These are phyloP conservation scores for Acleris sparsana DNA, from an alignment of 2,888 invertebrate genomes.

Conservation along the genomic window DNA sequence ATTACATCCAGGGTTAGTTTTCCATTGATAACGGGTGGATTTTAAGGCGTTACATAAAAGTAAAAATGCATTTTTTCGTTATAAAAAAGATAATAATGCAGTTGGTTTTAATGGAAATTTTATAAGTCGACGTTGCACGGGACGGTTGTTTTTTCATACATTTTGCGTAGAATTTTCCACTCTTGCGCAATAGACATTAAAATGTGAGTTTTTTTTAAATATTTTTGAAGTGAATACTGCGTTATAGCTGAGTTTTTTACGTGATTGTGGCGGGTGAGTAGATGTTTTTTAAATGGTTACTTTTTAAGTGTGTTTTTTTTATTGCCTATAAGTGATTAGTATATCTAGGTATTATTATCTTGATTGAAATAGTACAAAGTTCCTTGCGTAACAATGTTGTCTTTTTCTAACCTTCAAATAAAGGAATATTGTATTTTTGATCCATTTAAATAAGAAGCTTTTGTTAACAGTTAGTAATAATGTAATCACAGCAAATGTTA, in stretches of 20 bases:
- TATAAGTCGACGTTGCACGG: slow-evolving; percentile 67
- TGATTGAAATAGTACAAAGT: background rate
- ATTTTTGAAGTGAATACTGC: background rate
- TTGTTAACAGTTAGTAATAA: too few relatives aligned
- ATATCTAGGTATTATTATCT: slow-evolving; percentile 1
- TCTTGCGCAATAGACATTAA: slow-evolving; percentile 55
- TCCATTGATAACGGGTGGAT: slow-evolving; percentile 38
- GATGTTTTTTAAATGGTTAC: slow-evolving; percentile 1
- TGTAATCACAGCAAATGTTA: too few relatives aligned
- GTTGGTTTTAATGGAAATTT: slow-evolving; percentile 81
- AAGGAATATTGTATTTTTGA: background rate
- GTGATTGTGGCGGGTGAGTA: background rate
- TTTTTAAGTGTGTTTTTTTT: too few relatives aligned
- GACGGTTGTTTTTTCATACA: slow-evolving; percentile 71
- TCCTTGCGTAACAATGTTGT: slow-evolving; percentile 6
- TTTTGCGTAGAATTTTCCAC: slow-evolving; percentile 67
- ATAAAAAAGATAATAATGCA: slow-evolving; percentile 81
- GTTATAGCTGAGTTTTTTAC: background rate
- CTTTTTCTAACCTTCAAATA: background rate
- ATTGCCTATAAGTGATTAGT: too few relatives aligned
- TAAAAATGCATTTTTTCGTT: slow-evolving; percentile 71
- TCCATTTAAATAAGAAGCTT: too few relatives aligned
- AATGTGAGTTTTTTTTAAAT: slow-evolving; percentile 9
- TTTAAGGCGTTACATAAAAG: slow-evolving; percentile 45
- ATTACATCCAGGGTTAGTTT: slow-evolving; percentile 46